Conservation (phyloP, 2,797 vertebrate genomes). For the Sus cebifrons region DNA sequence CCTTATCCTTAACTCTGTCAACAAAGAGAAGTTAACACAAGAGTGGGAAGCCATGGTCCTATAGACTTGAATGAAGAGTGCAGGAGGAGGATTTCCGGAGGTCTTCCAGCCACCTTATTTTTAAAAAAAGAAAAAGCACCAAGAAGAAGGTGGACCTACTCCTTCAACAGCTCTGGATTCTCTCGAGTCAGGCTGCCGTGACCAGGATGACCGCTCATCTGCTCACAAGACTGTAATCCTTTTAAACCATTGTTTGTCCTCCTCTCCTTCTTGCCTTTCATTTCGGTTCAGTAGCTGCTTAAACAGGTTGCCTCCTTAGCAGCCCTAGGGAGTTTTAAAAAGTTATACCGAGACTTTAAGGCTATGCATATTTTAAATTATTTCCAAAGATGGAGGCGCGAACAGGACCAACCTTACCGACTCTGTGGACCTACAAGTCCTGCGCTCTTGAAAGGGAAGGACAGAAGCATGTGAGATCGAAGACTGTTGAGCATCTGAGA, state of each 20-base stretch:
- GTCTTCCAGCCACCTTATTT: not conserved
- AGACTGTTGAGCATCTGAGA: constrained; percentile 64
- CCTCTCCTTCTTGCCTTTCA: constrained; percentile 22
- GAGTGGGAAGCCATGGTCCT: constrained; percentile 95
- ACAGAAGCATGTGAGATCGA: constrained; percentile 71
- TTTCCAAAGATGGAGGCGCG: constrained; percentile 72
- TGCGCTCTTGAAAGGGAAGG: constrained; percentile 44
- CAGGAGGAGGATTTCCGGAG: not conserved
- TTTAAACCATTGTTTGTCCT: constrained; percentile 46
- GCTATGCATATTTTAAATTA: constrained; percentile 77
- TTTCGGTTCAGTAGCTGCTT: constrained; percentile 48
- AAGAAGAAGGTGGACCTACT: not conserved
- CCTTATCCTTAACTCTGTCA: constrained; percentile 94
- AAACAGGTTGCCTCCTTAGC: not conserved
- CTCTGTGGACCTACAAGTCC: constrained; percentile 63
- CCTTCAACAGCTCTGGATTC: not conserved
- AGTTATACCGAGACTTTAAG: constrained; percentile 56
- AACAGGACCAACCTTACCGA: constrained; percentile 6
- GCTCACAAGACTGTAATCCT: constrained; percentile 5
- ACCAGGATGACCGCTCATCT: not conserved
- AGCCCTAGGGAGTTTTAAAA: constrained; percentile 47
- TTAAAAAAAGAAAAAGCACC: not conserved
- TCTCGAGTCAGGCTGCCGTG: not conserved
- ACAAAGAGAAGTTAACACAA: constrained; percentile 92
- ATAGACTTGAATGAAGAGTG: constrained; percentile 83